Evolutionary conservation across 2,797 vertebrate genomes (phyloP), one percentile per base, ranked within the genome.

Genomic region (Etheostoma perlongum): DNA sequence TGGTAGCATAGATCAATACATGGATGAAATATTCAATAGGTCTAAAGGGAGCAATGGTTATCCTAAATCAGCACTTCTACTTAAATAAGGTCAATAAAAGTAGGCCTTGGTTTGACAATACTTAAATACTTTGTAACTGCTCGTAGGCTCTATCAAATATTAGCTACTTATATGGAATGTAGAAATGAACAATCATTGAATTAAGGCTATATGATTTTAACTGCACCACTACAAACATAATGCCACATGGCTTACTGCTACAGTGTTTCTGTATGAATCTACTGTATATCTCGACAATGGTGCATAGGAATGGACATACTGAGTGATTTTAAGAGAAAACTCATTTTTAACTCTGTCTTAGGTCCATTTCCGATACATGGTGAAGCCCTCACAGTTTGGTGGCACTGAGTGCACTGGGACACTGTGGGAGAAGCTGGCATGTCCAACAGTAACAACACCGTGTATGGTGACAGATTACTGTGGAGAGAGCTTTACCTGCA

Each of bases 401-500:
- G 98, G 98, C 1, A 1, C 60, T 4, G 27, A 30, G 6, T 99
- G 97, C 2, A 0, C 23, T 0, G 96, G 93, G 5, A 74, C 84
- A 2, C 74, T 96, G 23, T 98, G 97, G 97, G 96, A 95, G 0
- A 87, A 88, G 53, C 88, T 79, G 74, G 78, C 58, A 0, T 99
- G 98, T 79, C 88, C n/a, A 0, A 59, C 4, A 4, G 65, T 90
- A 0, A 69, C 81, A 30, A 67, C 47, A 0, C 33, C 81, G 0
- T 99, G 98, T 85, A 5, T 89, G 18, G 72, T 79, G 51, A 67
- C 87, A 40, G 58, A 91, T 83, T 70, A 97, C 95, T 86, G 97
- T 86, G 90, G 85, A 18, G 90, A 94, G 8, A 90, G 83, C 74
- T 99, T 98, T 82, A 95, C 84, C 81, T 99, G 98, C n/a, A 44